Percentiles rank a stretch among this genome's conserved stretches.
Evolutionary conservation across 2,888 invertebrate genomes (phyloP).

Genomic region (Thereva nobilitata): DNA sequence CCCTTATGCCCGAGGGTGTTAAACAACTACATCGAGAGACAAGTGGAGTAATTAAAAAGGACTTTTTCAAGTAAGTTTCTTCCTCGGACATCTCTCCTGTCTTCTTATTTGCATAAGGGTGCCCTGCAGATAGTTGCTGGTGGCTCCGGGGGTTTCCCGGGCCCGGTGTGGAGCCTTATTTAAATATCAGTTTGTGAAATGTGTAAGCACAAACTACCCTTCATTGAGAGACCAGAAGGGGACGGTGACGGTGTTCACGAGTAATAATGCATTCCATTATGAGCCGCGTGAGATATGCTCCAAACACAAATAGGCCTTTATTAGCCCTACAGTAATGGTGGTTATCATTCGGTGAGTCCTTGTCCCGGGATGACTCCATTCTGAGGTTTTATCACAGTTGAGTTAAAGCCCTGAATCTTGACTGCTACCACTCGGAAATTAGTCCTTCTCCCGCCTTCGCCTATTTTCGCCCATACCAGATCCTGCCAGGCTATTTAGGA

Average conservation of each 20-base stretch:
- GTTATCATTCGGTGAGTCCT: conserved; percentile 17
- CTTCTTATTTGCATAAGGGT: conserved; percentile 36
- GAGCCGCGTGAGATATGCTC: conserved; percentile 14
- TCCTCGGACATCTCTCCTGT: conserved; percentile 31
- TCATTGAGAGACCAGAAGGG: background rate
- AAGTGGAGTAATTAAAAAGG: conserved; percentile 39
- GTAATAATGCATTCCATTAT: conserved; percentile 36
- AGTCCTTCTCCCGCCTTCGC: conserved; percentile 23
- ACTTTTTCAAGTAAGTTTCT: conserved; percentile 32
- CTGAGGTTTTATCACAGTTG: too few relatives aligned
- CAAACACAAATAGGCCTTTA: conserved; percentile 27
- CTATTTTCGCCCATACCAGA: conserved; percentile 32
- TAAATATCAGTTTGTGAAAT: conserved; percentile 20
- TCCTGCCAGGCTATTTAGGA: conserved; percentile 25
- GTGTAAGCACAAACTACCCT: too few relatives aligned
- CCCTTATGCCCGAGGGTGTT: conserved; percentile 23
- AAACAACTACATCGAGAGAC: conserved; percentile 31
- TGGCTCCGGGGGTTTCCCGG: conserved; percentile 11
- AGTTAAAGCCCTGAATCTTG: background rate
- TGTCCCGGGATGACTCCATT: background rate
- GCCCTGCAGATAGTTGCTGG: background rate
- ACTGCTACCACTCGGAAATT: conserved; percentile 9
- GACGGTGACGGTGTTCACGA: background rate
- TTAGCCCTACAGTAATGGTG: conserved; percentile 27
- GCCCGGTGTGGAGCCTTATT: conserved; percentile 21